A percentile compares a stretch with the other conserved stretches of the same genome.
Evolutionary conservation across 2,113 vertebrate genomes (phyloP).

Genomic region (Nothobranchius furzeri): DNA sequence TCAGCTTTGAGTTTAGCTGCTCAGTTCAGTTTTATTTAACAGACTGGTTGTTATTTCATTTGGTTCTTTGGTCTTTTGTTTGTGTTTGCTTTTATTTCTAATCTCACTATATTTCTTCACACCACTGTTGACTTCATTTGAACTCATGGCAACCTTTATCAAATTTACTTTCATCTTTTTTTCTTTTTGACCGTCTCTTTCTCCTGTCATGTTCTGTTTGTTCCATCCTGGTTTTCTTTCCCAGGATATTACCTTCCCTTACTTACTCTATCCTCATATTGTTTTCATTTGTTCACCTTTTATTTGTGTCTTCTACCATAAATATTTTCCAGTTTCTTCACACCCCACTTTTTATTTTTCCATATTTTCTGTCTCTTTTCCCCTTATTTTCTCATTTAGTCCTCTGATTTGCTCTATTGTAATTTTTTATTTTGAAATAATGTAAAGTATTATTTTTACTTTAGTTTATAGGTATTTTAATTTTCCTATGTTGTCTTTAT

Average conservation of each 20-base stretch:
- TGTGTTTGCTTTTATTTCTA: too few species aligned
- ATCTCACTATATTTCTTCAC: too few species aligned
- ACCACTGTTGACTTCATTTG: too few species aligned
- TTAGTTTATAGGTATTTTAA: too few species aligned
- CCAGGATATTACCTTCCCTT: background rate
- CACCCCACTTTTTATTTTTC: background rate
- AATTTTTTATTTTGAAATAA: background rate
- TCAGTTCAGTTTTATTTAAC: constrained; percentile 29
- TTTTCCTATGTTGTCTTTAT: background rate
- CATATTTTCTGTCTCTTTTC: too few species aligned
- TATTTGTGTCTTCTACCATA: background rate
- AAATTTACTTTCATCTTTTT: too few species aligned
- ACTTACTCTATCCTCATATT: background rate
- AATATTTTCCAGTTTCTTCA: background rate
- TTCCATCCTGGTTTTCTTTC: background rate
- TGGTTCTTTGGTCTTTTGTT: too few species aligned
- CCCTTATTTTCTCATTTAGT: too few species aligned
- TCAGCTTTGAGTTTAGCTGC: background rate
- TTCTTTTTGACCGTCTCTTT: background rate
- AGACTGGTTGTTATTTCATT: constrained; percentile 5
- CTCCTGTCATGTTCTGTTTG: too few species aligned
- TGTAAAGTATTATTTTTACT: background rate
- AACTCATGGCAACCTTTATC: too few species aligned
- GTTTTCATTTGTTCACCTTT: background rate
- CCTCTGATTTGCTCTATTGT: background rate